Evolutionary conservation across 1,140 invertebrate genomes (phyloP).

Genomic region (Tetragonula clypearis): DNA sequence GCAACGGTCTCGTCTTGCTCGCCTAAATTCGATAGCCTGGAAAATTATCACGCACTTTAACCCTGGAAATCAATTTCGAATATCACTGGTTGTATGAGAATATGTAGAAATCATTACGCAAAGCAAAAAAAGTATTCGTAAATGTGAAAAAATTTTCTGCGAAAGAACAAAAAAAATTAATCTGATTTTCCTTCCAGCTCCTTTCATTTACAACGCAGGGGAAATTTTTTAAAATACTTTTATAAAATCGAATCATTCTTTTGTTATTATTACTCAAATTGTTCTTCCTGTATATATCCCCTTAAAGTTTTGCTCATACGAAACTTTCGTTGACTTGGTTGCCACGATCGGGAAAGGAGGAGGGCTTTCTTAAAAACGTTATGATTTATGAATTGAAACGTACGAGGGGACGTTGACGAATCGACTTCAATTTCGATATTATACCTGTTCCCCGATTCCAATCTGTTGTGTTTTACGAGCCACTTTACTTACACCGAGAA

Average conservation of each 20-base stretch:
- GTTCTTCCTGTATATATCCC: too few relatives aligned
- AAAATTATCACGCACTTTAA: not conserved
- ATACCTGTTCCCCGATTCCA: not conserved
- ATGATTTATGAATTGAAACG: slow-evolving; percentile 15
- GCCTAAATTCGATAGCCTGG: not conserved
- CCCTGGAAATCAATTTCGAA: not conserved
- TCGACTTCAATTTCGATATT: not conserved
- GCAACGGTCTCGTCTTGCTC: not conserved
- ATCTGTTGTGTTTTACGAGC: slow-evolving; percentile 6
- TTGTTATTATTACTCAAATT: too few relatives aligned
- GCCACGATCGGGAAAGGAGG: not conserved
- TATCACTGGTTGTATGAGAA: not conserved
- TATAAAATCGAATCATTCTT: too few relatives aligned
- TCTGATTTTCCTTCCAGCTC: not conserved
- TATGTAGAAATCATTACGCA: not conserved
- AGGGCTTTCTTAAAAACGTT: not conserved
- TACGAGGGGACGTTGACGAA: not conserved
- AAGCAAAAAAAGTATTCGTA: not conserved
- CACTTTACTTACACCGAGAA: not conserved
- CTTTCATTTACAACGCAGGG: too few relatives aligned
- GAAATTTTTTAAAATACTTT: not conserved
- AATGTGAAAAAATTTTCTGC: not conserved
- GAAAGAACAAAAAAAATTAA: not conserved
- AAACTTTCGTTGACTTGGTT: not conserved
- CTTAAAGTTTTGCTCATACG: not conserved